Evolutionary conservation across 2,888 invertebrate species (phyloP).

Genomic region (Dynastes hyllus): DNA sequence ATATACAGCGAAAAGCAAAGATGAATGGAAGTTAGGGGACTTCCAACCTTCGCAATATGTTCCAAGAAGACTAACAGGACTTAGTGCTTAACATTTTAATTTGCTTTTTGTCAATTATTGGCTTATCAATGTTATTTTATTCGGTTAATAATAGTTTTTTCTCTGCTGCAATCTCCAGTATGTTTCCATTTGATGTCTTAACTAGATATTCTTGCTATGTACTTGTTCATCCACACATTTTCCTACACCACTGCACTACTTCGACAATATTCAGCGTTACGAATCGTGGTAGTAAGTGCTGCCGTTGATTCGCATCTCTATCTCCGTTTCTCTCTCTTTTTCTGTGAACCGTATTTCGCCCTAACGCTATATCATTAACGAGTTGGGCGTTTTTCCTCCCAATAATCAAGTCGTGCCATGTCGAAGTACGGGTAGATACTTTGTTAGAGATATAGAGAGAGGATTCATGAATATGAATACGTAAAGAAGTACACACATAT

Average conservation of each 20-base stretch:
- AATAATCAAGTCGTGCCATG: slow-evolving; percentile 36
- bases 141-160: no score
- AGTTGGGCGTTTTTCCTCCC: slow-evolving; percentile 27
- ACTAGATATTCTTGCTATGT: no score
- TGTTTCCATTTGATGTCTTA: no score
- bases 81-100: no score
- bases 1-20: no score
- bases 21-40: no score
- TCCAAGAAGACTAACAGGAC: no score
- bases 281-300: slow-evolving; percentile 14
- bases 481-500: background rate
- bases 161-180: no score
- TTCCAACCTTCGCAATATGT: no score
- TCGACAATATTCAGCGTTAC: background rate
- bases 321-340: background rate
- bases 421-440: slow-evolving; percentile 6
- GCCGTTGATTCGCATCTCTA: slow-evolving; percentile 6
- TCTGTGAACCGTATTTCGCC: background rate
- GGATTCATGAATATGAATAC: slow-evolving; percentile 19
- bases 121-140: no score
- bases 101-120: no score
- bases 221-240: background rate
- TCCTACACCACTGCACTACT: background rate
- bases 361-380: slow-evolving; percentile 20
- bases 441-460: slow-evolving; percentile 15